A percentile compares a stretch with the other conserved stretches of the same genome.
Conservation (phyloP, 2,888 invertebrate genomes). For the Amaurobius ferox region DNA sequence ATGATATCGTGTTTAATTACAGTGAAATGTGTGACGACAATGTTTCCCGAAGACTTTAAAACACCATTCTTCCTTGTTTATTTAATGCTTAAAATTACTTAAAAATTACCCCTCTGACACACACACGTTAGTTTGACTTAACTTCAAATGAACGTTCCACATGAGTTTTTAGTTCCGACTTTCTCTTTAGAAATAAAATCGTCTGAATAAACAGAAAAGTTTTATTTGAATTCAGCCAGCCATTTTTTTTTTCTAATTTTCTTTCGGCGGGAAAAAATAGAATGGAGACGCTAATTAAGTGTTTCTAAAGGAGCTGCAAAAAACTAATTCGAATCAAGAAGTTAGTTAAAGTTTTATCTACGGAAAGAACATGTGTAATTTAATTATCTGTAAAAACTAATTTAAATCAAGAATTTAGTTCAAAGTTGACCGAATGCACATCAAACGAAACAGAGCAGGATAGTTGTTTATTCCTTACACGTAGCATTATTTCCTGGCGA, state of each 20-base stretch:
- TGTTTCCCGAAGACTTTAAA: background rate
- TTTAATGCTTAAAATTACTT: background rate
- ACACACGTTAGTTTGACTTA: background rate
- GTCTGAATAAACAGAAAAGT: constrained; percentile 5
- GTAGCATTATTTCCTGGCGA: too few relatives aligned
- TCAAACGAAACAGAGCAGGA: background rate
- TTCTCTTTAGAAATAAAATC: background rate
- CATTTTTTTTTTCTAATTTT: background rate
- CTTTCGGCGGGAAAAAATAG: background rate
- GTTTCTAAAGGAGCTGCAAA: background rate
- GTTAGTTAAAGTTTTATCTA: constrained; percentile 8
- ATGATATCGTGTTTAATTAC: background rate
- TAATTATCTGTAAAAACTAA: background rate
- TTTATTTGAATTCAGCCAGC: background rate
- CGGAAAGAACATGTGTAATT: background rate
- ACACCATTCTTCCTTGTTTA: background rate
- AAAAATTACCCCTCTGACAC: background rate
- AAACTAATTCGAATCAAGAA: background rate
- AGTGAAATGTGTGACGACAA: background rate
- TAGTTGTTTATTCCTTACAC: too few relatives aligned
- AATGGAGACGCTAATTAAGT: constrained; percentile 2
- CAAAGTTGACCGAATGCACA: background rate
- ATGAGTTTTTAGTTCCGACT: background rate
- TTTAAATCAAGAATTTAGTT: background rate
- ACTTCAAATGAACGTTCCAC: background rate